Percentiles rank a stretch among this genome's conserved stretches.
These are phyloP conservation scores for Rhagonycha fulva DNA, from an alignment of 2,888 invertebrate genomes.

Conservation along the genomic window DNA sequence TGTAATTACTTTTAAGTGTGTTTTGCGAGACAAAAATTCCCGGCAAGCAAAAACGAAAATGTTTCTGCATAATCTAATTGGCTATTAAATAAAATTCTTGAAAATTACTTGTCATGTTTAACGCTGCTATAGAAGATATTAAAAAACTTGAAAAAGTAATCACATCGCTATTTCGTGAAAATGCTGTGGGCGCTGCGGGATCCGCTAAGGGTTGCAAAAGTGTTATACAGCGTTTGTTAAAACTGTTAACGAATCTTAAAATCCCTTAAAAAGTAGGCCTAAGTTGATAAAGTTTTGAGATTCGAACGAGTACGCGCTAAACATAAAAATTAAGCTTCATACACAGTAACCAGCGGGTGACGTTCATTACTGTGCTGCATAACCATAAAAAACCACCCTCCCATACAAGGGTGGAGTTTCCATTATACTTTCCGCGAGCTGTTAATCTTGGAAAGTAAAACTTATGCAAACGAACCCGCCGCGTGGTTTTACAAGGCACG, in stretches of 20 bases:
- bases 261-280: slow-evolving; percentile 54
- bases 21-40: slow-evolving; percentile 12
- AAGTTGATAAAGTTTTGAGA: slow-evolving; percentile 52
- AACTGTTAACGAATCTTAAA: slow-evolving; percentile 56
- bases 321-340: slow-evolving; percentile 54
- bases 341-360: slow-evolving; percentile 45
- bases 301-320: slow-evolving; percentile 46
- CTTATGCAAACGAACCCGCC: slow-evolving; percentile 56
- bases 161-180: slow-evolving; percentile 41
- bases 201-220: slow-evolving; percentile 41
- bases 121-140: slow-evolving; percentile 51
- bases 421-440: slow-evolving; percentile 54
- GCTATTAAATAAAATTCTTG: slow-evolving; percentile 48
- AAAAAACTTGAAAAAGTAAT: slow-evolving; percentile 54
- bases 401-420: slow-evolving; percentile 43
- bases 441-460: slow-evolving; percentile 57
- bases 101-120: slow-evolving; percentile 51
- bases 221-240: slow-evolving; percentile 52
- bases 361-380: slow-evolving; percentile 52
- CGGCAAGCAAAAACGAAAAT: slow-evolving; percentile 30
- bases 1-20: slow-evolving; percentile 12
- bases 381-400: slow-evolving; percentile 50
- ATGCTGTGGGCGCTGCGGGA: slow-evolving; percentile 31
- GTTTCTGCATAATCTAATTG: slow-evolving; percentile 37
- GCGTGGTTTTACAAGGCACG: slow-evolving; percentile 56